A percentile compares a stretch with the other conserved stretches of the same genome.
phyloP scores from a whole-genome alignment of 2,113 vertebrate genomes.

The Oreochromis niloticus region DNA sequence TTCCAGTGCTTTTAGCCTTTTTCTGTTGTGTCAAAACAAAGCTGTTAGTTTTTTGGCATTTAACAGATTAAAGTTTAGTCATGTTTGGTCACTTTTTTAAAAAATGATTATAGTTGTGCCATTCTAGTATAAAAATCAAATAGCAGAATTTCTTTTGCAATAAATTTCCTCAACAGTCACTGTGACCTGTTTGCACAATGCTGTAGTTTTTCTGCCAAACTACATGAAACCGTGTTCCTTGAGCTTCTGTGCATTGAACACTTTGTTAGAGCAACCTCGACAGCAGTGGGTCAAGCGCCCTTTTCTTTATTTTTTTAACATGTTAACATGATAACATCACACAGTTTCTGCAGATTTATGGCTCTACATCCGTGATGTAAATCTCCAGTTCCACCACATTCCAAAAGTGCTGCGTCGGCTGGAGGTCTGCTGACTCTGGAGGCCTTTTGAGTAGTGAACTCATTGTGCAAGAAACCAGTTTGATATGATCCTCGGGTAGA shows the following conservation, averaged over 20 bases:
- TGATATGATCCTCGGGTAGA: background rate
- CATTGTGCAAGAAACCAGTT: background rate
- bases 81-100: background rate
- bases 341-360: background rate
- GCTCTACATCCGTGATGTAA: background rate
- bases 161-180: background rate
- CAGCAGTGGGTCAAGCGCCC: background rate
- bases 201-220: background rate
- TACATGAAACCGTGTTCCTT: background rate
- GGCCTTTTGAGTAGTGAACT: background rate
- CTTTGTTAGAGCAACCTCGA: background rate
- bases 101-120: background rate
- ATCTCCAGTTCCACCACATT: background rate
- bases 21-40: background rate
- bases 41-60: background rate
- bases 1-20: background rate
- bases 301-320: background rate
- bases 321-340: background rate
- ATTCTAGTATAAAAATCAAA: background rate
- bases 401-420: accelerated
- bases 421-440: background rate
- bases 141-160: accelerated
- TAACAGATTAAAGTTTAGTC: background rate
- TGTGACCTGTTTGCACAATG: background rate
- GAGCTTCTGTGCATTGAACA: background rate